Percentiles rank a stretch among this genome's conserved stretches.
phyloP scores from a whole-genome alignment of 1,140 invertebrate genomes.

The Diachasmimorpha longicaudata region DNA sequence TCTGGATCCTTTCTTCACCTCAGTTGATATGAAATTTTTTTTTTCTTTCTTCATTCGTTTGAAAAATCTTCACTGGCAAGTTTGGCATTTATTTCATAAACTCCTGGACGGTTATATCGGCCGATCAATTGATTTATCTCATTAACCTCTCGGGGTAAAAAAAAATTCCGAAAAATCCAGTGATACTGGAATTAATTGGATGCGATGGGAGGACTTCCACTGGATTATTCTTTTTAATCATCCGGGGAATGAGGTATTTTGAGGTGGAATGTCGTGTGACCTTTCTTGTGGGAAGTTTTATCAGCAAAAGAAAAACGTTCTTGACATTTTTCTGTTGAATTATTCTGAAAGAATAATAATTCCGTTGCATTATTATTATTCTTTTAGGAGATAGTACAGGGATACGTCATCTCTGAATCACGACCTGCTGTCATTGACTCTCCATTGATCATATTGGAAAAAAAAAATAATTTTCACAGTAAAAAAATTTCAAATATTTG shows the following conservation, averaged over 20 bases:
- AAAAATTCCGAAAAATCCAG: background rate
- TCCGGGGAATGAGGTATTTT: background rate
- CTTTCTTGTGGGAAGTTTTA: background rate
- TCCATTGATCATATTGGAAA: background rate
- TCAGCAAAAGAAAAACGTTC: background rate
- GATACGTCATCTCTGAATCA: background rate
- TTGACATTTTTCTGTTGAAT: background rate
- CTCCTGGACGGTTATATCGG: background rate
- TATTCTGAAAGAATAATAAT: no score
- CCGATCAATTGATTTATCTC: background rate
- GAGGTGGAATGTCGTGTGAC: background rate
- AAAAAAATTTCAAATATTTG: no score
- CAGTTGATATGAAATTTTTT: constrained; percentile 21
- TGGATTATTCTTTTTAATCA: background rate
- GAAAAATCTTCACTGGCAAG: background rate
- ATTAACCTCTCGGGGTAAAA: background rate
- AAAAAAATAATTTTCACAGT: no score
- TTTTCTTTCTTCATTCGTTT: background rate
- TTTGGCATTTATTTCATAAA: constrained; percentile 2
- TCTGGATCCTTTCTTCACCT: background rate
- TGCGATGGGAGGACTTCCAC: background rate
- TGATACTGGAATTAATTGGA: background rate
- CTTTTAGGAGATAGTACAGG: background rate
- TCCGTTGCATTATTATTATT: no score
- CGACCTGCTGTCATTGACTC: background rate